Percentiles rank a stretch among this genome's conserved stretches.
Evolutionary conservation across 2,797 vertebrate species (phyloP).

Genomic region (Sternotherus odoratus): DNA sequence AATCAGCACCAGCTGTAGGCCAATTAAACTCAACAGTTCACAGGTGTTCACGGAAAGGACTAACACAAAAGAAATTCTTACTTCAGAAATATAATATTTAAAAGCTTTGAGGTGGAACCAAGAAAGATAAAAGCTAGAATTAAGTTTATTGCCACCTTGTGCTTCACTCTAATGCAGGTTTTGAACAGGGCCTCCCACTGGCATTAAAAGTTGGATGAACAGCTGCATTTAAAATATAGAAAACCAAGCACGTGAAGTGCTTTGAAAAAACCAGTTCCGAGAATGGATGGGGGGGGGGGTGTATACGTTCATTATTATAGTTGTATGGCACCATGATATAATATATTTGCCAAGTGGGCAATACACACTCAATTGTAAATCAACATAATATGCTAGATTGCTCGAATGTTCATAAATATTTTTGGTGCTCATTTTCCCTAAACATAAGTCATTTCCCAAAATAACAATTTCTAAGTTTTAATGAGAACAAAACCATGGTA

Average conservation of each 20-base stretch:
- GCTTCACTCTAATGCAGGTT: slow-evolving; percentile 73
- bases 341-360: slow-evolving; percentile 77
- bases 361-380: slow-evolving; percentile 67
- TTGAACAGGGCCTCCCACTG: slow-evolving; percentile 71
- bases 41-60: slow-evolving; percentile 71
- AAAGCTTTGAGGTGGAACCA: slow-evolving; percentile 79
- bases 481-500: slow-evolving; percentile 74
- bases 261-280: slow-evolving; percentile 64
- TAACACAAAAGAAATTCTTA: slow-evolving; percentile 74
- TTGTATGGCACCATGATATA: slow-evolving; percentile 62
- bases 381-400: slow-evolving; percentile 71
- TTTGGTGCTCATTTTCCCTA: slow-evolving; percentile 72
- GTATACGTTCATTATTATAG: slow-evolving; percentile 58
- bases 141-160: slow-evolving; percentile 77
- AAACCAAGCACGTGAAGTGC: slow-evolving; percentile 59
- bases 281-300: slow-evolving; percentile 46
- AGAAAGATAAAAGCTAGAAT: slow-evolving; percentile 78
- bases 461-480: slow-evolving; percentile 77
- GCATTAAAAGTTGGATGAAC: slow-evolving; percentile 78
- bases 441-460: slow-evolving; percentile 76
- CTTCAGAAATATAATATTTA: slow-evolving; percentile 78
- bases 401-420: slow-evolving; percentile 77
- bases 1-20: slow-evolving; percentile 66
- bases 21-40: slow-evolving; percentile 71
- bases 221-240: slow-evolving; percentile 77